phyloP scores from a whole-genome alignment of 2,113 vertebrate genomes.

The Canis aureus region DNA sequence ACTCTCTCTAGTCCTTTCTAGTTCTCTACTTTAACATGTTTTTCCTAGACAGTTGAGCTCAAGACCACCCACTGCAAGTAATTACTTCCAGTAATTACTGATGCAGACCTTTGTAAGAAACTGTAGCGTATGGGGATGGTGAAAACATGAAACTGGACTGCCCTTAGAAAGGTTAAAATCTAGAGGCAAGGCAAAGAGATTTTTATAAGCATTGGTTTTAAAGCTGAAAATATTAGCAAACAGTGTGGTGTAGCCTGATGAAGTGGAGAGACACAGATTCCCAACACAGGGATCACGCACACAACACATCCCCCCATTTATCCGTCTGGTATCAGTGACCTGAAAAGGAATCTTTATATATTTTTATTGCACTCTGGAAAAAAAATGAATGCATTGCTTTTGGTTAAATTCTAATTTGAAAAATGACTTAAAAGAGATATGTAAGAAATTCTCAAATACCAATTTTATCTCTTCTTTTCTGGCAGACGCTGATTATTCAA shows the following conservation, averaged over 20 bases:
- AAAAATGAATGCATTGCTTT: background rate
- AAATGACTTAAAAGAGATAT: background rate
- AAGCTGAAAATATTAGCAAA: background rate
- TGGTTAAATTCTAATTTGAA: background rate
- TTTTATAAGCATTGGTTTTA: background rate
- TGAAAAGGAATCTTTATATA: background rate
- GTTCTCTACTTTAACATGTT: background rate
- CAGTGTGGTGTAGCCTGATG: background rate
- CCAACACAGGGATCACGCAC: background rate
- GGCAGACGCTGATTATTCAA: conserved; percentile 71
- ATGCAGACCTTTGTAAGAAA: background rate
- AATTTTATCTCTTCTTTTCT: conserved; percentile 23
- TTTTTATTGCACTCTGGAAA: background rate
- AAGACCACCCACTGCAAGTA: background rate
- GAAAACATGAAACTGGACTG: background rate
- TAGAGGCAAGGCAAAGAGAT: background rate
- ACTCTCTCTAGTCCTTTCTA: background rate
- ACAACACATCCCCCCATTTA: background rate
- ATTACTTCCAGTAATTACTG: background rate
- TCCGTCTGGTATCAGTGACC: background rate
- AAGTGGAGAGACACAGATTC: background rate
- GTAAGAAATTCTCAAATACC: conserved; percentile 32
- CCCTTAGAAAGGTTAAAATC: background rate
- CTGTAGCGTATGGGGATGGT: background rate
- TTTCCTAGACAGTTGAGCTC: background rate